Evolutionary conservation across 1,140 invertebrate genomes (phyloP), one percentile per base, ranked within the genome.

Genomic region (Chymomyza costata): DNA sequence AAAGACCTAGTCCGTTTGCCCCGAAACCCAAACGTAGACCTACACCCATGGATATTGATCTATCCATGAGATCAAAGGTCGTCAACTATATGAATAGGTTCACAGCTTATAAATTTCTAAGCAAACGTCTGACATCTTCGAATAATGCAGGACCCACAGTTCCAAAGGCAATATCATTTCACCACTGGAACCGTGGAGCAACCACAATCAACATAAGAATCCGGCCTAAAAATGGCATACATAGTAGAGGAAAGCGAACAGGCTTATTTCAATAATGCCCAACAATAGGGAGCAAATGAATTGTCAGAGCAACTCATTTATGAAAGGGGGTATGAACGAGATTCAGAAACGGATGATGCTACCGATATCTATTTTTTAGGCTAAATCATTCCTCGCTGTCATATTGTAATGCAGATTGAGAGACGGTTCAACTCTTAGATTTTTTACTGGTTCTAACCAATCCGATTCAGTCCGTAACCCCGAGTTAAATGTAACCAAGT

Each of bases 371-470:
- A 62, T 66, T 62, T 63, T 63, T 60, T 64, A 60, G 55, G 35
- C 17, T 62, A 55, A 56, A 43, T 0, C 14, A 37, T 28, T 66
- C 63, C 46, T 69, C 61, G 14, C 38, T 68, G 7, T 51, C 65
- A 15, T 68, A 68, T 19, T 47, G 6, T 53, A 53, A 31, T 32
- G 46, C 14, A 62, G 21, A 21, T 3, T 54, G 53, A 37, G 35
- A 41, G 57, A 32, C 32, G 50, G 54, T 10, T 1, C 58, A 40
- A 41, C 25, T 3, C 11, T 58, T 5, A 56, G 43, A 54, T 39
- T 59, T 2, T 19, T 69, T 18, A 45, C 52, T 13, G 49, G 60
- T 17, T 67, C 60, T 16, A 64, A 67, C 5, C 43, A 64, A 55
- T 45, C 50, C 2, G 18, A 43, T 15, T 34, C 48, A 1, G 41